phyloP scores from a whole-genome alignment of 2,888 invertebrate species.

The Cyrtodaria siliqua region DNA sequence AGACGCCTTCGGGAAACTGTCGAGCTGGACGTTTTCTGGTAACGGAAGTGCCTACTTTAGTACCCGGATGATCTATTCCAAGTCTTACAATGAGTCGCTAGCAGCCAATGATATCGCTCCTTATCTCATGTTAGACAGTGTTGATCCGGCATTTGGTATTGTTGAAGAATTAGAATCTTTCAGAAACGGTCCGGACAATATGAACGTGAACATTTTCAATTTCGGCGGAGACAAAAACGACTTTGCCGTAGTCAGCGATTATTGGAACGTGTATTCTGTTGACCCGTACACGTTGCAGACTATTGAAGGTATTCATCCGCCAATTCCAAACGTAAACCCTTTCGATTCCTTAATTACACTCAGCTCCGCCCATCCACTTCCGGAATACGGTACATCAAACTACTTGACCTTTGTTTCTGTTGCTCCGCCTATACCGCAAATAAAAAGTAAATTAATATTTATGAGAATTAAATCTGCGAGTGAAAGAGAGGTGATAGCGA shows the following conservation, averaged over 20 bases:
- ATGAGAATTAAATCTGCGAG: conserved; percentile 69
- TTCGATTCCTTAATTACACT: conserved; percentile 45
- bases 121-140: conserved; percentile 73
- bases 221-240: conserved; percentile 43
- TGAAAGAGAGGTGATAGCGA: conserved; percentile 72
- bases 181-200: conserved; percentile 77
- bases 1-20: conserved; percentile 79
- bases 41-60: conserved; percentile 72
- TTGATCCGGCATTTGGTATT: conserved; percentile 70
- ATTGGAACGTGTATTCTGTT: conserved; percentile 79
- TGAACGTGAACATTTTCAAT: conserved; percentile 78
- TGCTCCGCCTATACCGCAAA: conserved; percentile 66
- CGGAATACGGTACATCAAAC: conserved; percentile 72
- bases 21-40: conserved; percentile 74
- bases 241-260: conserved; percentile 79
- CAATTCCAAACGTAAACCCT: conserved; percentile 29
- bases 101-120: conserved; percentile 72
- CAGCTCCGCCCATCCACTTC: conserved; percentile 80
- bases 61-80: conserved; percentile 71
- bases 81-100: conserved; percentile 73
- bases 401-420: conserved; percentile 73
- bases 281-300: conserved; percentile 68
- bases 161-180: conserved; percentile 66
- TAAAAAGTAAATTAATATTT: conserved; percentile 63
- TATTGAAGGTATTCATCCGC: conserved; percentile 53